Base-by-base conservation (phyloP, 2,888 invertebrate species). In the Tanaodytes sp. region DNA sequence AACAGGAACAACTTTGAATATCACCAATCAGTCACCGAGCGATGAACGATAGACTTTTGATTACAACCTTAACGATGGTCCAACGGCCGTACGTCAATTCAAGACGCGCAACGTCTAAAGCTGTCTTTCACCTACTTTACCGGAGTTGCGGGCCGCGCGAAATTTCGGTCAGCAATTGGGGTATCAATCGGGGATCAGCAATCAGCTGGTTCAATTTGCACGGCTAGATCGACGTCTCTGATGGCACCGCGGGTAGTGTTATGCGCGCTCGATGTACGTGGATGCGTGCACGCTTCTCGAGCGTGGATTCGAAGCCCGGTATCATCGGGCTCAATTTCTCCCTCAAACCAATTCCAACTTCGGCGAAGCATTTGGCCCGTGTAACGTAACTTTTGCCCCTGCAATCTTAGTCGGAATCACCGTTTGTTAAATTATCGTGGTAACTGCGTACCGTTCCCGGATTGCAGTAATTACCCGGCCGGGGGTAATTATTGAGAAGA, bases 381-480 rank as follows among this genome's bases (percentile, higher is more conserved):
- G 62, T 68, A 71, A 79, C 79, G 79, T 80, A 82, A 83, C 82
- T 82, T 79, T 78, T 81, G 77, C 81, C 78, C 73, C 75, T 76
- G 79, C 83, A 83, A 84, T 82, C 83, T 79, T 79, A 80, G 79
- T 82, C 79, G 80, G 75, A 84, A 83, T 83, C 82, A 80, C 83
- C 80, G 79, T 79, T 82, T 74, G 80, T 74, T 81, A 80, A 84
- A 84, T 84, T 82, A 84, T 84, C 83, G 78, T 76, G 76, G 79
- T 79, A 78, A 78, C 79, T 80, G 80, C 78, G 78, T 77, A 78
- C 79, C 79, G 78, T 81, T 81, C 80, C 81, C 77, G 80, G 82
- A 84, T 82, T 82, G 83, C 81, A 77, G 81, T 82, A 84, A 84
- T 84, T 84, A 83, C 81, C 80, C 71, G 71, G 75, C 36, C 76